Percentiles rank a stretch among this genome's conserved stretches.
Evolutionary conservation across 2,113 vertebrate genomes (phyloP).

Genomic region (Mirounga angustirostris): DNA sequence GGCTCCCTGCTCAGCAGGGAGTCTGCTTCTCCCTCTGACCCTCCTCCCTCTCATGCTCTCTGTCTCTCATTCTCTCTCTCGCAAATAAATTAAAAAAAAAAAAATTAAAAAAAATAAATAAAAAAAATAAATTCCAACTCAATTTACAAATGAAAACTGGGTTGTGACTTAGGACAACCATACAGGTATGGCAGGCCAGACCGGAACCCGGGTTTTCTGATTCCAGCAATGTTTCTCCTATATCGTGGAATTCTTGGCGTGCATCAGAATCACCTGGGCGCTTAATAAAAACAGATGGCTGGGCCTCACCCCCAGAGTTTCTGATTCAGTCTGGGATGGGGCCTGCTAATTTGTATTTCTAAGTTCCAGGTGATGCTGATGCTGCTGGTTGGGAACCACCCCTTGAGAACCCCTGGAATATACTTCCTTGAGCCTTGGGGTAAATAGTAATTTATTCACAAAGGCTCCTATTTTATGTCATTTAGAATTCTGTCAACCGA

Average conservation of each 20-base stretch:
- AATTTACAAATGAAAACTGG: slow-evolving; percentile 28
- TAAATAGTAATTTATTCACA: slow-evolving; percentile 47
- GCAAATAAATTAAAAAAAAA: no score
- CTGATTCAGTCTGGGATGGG: neutral
- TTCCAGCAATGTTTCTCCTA: neutral
- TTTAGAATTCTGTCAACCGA: slow-evolving; percentile 35
- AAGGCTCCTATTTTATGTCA: neutral
- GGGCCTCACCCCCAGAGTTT: neutral
- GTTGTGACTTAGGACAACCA: slow-evolving; percentile 17
- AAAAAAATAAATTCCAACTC: slow-evolving; percentile 40
- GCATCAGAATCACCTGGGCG: neutral
- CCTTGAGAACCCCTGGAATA: neutral
- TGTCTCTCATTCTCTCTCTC: no score
- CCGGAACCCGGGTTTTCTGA: neutral
- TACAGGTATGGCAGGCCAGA: neutral
- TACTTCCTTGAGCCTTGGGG: slow-evolving; percentile 8
- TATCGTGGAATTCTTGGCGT: neutral
- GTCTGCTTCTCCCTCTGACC: no score
- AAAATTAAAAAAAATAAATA: neutral
- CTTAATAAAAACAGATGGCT: slow-evolving; percentile 5
- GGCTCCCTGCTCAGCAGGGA: no score
- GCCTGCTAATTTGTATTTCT: neutral
- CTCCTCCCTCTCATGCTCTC: no score
- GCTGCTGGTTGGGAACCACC: neutral
- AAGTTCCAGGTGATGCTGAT: neutral